Evolutionary conservation across 2,888 invertebrate genomes (phyloP), one percentile per base, ranked within the genome.

Genomic region (Hofmannophila pseudospretella): DNA sequence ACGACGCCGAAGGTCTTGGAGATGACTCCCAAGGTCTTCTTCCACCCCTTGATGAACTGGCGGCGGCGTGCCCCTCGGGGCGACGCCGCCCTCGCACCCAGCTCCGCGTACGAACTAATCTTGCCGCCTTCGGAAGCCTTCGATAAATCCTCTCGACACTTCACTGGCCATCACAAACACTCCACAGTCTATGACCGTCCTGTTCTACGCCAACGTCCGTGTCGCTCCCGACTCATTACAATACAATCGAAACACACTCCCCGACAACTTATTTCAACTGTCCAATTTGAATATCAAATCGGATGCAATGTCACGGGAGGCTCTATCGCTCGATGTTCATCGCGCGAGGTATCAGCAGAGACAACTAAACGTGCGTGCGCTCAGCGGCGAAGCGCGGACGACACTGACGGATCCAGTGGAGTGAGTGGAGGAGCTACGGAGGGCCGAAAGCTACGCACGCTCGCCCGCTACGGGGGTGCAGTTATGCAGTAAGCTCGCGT

Each of bases 1-100:
- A 93, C 90, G 71, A 93, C 92, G 79, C 93, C 92, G 56, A 93
- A 90, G 42, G 93, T 92, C 78, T 93, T 93, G 42, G 93, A 92
- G 58, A 93, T 91, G 72, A 93, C 91, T 57, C 93, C 93, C 93
- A 93, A 93, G 65, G 84, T 87, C 66, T 82, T 85, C 74, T 82
- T 82, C 84, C 78, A 84, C 54, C 86, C 86, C 64, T 81, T 79
- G 65, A 85, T 71, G 69, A 84, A 76, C 67, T 80, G 82, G 69
- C 85, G 84, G 68, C 85, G 85, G 74, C 85, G 86, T 67, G 70
- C 73, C 73, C 84, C 84, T 38, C 74, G 68, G 66, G 79, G 72
- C 69, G 72, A 51, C 78, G 73, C 76, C 79, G 81, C 79, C 51
- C 78, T 74, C 71, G 50, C 58, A 45, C 62, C 75, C 47, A 84